phyloP scores from a whole-genome alignment of 2,113 vertebrate genomes.

The Serilophus lunatus region DNA sequence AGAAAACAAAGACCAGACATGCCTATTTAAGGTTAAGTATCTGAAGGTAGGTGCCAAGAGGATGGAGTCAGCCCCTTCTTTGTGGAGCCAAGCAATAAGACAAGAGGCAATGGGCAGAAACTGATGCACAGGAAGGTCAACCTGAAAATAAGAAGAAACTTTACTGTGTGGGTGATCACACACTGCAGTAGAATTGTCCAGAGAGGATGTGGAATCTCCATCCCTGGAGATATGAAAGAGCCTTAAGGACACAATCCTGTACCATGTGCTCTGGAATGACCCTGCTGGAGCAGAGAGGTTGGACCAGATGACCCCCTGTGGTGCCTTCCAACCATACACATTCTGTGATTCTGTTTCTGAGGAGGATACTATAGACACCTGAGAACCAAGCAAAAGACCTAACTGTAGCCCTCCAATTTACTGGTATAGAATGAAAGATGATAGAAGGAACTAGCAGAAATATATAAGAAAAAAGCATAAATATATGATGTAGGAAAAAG shows the following conservation, averaged over 20 bases:
- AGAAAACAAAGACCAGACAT: not conserved
- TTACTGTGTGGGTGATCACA: too few species aligned
- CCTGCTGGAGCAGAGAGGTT: too few species aligned
- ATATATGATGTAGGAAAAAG: not conserved
- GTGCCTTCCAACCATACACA: not conserved
- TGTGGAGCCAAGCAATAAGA: too few species aligned
- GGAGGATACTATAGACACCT: not conserved
- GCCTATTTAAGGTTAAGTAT: not conserved
- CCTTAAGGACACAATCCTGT: too few species aligned
- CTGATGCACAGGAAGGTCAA: too few species aligned
- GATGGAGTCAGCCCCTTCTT: too few species aligned
- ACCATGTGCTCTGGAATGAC: too few species aligned
- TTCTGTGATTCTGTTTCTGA: not conserved
- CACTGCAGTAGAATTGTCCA: too few species aligned
- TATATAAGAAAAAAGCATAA: not conserved
- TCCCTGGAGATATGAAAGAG: too few species aligned
- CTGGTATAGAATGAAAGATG: not conserved
- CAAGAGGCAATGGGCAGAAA: too few species aligned
- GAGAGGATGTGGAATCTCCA: too few species aligned
- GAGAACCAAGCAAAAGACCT: not conserved
- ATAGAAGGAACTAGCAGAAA: not conserved
- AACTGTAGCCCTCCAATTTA: not conserved
- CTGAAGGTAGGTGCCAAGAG: not conserved
- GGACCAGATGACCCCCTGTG: not conserved
- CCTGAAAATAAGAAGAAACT: too few species aligned